Base-by-base conservation (phyloP, 2,113 vertebrate species). In the Osmerus mordax region DNA sequence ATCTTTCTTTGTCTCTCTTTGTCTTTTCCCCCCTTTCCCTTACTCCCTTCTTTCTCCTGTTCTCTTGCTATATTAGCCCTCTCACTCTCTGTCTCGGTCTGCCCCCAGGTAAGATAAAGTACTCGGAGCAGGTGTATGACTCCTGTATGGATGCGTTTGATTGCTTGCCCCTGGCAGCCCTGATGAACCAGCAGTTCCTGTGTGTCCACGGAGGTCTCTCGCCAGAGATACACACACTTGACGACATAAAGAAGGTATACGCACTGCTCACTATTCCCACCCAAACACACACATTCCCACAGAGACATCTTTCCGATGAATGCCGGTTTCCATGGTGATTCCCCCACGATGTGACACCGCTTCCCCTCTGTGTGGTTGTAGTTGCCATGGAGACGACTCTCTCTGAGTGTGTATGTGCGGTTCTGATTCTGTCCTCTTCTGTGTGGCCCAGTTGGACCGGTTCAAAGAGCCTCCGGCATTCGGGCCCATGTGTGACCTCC, bases 141-240 rank as follows among this genome's bases (percentile, higher is more conserved):
- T 90, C 91, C 67, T 94, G 93, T 82, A 94, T 94, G 93, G 93
- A 94, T 74, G 93, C 93, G 32, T 93, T 93, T 67, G 92, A 93
- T 80, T 93, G 92, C 85, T 79, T 93, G 83, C 92, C 92, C 32
- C 86, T 94, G 73, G 93, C 93, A 11, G 93, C 93, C 32, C 89
- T 94, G 83, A 94, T 94, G 93, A 94, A 94, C 87, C 92, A 93
- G 87, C 92, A 93, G 90, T 92, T 93, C 78, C 84, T 93, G 60
- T 93, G 92, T 52, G 93, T 94, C 74, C 93, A 94, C 61, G 93
- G 93, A 2, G 93, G 93, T 25, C 89, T 93, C 69, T 94, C 92
- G 52, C 93, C 93, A n/a, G 92, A 93, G 84, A 92, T 93, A 73
- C 92, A 94, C 90, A 93, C 92, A 8, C 84, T 94, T 82, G 92